Conservation (phyloP, 2,113 vertebrate species). For the Lepidiolamprologus cunningtoni region DNA sequence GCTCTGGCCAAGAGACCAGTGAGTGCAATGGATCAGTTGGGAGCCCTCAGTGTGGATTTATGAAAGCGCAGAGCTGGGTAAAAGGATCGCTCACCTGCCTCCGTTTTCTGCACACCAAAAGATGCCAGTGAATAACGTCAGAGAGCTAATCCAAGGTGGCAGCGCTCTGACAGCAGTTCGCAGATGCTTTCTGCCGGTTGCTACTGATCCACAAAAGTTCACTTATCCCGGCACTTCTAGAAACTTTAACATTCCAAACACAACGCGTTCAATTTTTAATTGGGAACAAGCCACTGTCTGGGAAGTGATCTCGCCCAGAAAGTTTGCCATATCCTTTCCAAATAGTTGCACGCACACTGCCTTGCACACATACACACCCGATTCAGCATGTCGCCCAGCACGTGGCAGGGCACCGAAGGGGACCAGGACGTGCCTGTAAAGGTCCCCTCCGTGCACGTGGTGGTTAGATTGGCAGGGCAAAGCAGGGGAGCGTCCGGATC, state of each 20-base stretch:
- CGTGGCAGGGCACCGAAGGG: slow-evolving; percentile 11
- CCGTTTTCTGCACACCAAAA: slow-evolving; percentile 47
- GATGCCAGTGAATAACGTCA: slow-evolving; percentile 69
- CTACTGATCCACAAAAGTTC: slow-evolving; percentile 1
- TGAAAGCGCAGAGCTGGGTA: slow-evolving; percentile 53
- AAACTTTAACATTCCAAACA: neutral
- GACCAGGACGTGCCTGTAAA: slow-evolving; percentile 31
- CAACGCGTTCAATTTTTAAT: neutral
- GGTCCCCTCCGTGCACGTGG: slow-evolving; percentile 42
- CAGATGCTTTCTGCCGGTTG: neutral
- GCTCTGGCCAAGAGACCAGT: slow-evolving; percentile 79
- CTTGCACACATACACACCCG: neutral
- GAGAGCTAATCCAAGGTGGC: slow-evolving; percentile 71
- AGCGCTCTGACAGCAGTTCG: slow-evolving; percentile 67
- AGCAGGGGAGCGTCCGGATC: slow-evolving; percentile 62
- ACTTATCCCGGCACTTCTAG: neutral
- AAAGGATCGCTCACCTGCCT: slow-evolving; percentile 73
- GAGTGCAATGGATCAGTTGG: slow-evolving; percentile 76
- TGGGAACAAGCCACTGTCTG: neutral
- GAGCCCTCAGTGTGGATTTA: slow-evolving; percentile 79
- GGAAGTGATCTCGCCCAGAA: neutral
- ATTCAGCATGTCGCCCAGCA: neutral
- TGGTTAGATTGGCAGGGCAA: slow-evolving; percentile 49
- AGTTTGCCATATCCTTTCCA: neutral
- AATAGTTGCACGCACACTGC: neutral